Percentiles rank a stretch among this genome's conserved stretches.
Conservation (phyloP, 2,888 invertebrate species). For the Lithosia quadra region DNA sequence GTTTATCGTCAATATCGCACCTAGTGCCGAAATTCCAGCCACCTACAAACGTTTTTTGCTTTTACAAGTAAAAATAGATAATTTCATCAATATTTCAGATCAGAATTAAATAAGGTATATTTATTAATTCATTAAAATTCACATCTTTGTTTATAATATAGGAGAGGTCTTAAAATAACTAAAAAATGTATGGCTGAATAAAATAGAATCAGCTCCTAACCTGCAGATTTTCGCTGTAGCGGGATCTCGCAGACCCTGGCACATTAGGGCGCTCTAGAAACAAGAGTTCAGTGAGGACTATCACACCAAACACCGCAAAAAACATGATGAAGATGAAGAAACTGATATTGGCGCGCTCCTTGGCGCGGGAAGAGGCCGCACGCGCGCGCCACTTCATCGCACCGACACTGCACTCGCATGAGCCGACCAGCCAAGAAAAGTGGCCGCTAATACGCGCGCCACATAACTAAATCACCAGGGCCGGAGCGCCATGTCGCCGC, state of each 20-base stretch:
- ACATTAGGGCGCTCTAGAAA: slow-evolving; percentile 85
- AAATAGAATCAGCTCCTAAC: slow-evolving; percentile 60
- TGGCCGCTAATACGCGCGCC: slow-evolving; percentile 63
- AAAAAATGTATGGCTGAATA: slow-evolving; percentile 5
- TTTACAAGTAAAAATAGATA: not conserved
- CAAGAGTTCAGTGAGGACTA: slow-evolving; percentile 94
- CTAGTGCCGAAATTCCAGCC: not conserved
- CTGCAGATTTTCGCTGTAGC: slow-evolving; percentile 91
- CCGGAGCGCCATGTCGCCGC: slow-evolving; percentile 62
- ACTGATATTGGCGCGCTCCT: slow-evolving; percentile 95
- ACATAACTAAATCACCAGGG: slow-evolving; percentile 68
- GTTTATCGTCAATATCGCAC: not conserved
- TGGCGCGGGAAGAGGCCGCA: slow-evolving; percentile 85
- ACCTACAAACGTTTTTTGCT: not conserved
- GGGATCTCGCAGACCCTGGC: slow-evolving; percentile 83
- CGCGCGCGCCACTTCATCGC: slow-evolving; percentile 83
- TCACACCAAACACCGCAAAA: slow-evolving; percentile 95
- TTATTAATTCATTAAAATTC: not conserved
- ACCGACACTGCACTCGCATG: slow-evolving; percentile 68
- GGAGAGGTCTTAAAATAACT: not conserved
- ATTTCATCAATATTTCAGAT: not conserved
- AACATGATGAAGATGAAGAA: slow-evolving; percentile 97
- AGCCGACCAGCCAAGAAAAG: slow-evolving; percentile 60
- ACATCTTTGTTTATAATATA: not conserved
- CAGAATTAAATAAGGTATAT: not conserved